These are phyloP conservation scores for Ptilonorhynchus violaceus DNA, from an alignment of 2,113 vertebrate genomes.

Conservation along the genomic window DNA sequence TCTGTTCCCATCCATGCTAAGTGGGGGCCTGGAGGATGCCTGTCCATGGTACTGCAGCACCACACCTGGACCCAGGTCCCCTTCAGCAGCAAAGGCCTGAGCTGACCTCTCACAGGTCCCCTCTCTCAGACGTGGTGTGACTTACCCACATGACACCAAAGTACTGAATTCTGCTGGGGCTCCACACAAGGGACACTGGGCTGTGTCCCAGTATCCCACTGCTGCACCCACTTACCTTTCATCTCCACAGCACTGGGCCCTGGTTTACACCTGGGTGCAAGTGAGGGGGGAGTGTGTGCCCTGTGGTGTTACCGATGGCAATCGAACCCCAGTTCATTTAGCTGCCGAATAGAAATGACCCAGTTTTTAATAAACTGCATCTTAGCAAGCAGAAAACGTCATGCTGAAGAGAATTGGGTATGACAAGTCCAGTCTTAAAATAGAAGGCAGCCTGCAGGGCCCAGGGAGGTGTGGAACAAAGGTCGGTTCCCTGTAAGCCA, in stretches of 20 bases:
- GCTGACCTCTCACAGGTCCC: not conserved
- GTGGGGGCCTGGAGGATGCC: not conserved
- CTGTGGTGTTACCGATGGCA: not conserved
- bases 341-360: slow-evolving; percentile 30
- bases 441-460: slow-evolving; percentile 46
- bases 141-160: not conserved
- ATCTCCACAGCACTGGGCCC: not conserved
- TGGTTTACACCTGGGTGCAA: not conserved
- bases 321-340: not conserved
- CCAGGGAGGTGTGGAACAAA: slow-evolving; percentile 31
- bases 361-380: slow-evolving; percentile 26
- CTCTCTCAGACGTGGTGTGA: not conserved
- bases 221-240: not conserved
- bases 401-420: slow-evolving; percentile 13
- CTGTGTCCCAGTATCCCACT: not conserved
- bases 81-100: not conserved
- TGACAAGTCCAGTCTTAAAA: slow-evolving; percentile 56
- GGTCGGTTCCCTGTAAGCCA: slow-evolving; percentile 11
- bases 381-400: not conserved
- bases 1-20: accelerated
- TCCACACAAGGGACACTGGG: not conserved
- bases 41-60: not conserved
- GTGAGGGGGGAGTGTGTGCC: not conserved
- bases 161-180: accelerated
- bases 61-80: too few relatives aligned